Evolutionary conservation across 2,797 vertebrate genomes (phyloP).

Genomic region (Arremon aurantiirostris): DNA sequence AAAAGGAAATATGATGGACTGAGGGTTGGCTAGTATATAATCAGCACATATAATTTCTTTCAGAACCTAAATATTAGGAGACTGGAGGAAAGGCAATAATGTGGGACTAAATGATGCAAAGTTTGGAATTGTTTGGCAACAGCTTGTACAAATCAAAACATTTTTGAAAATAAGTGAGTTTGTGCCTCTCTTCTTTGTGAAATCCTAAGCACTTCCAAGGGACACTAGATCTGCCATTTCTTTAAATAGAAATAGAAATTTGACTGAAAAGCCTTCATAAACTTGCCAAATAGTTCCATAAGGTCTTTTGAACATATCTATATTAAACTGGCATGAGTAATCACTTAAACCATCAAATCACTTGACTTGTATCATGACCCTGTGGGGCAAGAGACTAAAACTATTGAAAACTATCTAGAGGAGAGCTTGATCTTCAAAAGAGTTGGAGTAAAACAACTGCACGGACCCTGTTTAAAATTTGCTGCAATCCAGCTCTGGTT

Average conservation of each 20-base stretch:
- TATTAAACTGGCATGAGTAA: background rate
- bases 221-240: background rate
- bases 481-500: background rate
- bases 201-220: background rate
- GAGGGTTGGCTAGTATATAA: background rate
- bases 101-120: background rate
- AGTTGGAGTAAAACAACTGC: background rate
- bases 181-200: background rate
- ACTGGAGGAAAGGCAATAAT: background rate
- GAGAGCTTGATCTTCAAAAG: background rate
- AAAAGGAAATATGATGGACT: background rate
- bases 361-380: background rate
- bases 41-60: background rate
- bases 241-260: background rate
- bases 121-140: background rate
- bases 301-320: background rate
- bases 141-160: background rate
- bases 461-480: background rate
- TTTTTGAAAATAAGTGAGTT: background rate
- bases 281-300: background rate
- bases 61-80: background rate
- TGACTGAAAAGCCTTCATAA: background rate
- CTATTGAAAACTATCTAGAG: background rate
- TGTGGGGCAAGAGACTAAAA: background rate
- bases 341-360: background rate